Evolutionary conservation across 2,113 vertebrate genomes (phyloP), one percentile per base, ranked within the genome.

Genomic region (Elgaria multicarinata): DNA sequence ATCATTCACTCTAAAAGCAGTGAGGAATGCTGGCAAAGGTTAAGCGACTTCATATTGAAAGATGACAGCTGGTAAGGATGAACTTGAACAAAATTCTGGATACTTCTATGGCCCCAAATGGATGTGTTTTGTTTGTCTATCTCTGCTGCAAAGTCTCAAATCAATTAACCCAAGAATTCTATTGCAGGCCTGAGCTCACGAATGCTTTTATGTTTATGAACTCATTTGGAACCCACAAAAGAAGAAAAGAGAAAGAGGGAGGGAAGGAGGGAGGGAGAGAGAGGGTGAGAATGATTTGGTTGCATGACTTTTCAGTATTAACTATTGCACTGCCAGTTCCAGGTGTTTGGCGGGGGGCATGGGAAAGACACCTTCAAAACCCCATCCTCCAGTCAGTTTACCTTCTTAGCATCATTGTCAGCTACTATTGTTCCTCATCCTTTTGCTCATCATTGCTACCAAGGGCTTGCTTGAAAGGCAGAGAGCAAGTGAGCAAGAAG

Each of bases 1-100:
- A 90, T 93, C 12, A 83, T 85, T 92, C 67, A 90, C 44, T 76
- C 86, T 92, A 87, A 95, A 94, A 93, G 55, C 67, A 93, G n/a
- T 67, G 4, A 88, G 42, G 88, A 94, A 85, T 66, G 85, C 62
- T 71, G 81, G 80, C 85, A 93, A 85, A 94, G 39, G 92, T 83
- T 92, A 90, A 92, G 4, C 91, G 85, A 93, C 79, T 92, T 94
- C 69, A 88, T 90, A 86, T 50, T 93, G 87, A 94, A 66, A 88
- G 86, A 88, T 1, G 0, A 6, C 66, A 67, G 86, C 95, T 89
- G 91, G 16, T 76, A 77, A 93, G 72, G 89, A 90, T 78, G 22
- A 92, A 67, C 42, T 88, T 94, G 0, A 92, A 89, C 64, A 91
- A 74, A 90, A 86, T 69, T 31, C 94, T 90, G 90, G 84, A 87